Evolutionary conservation across 2,888 invertebrate species (phyloP).

Genomic region (Pollenia labialis): DNA sequence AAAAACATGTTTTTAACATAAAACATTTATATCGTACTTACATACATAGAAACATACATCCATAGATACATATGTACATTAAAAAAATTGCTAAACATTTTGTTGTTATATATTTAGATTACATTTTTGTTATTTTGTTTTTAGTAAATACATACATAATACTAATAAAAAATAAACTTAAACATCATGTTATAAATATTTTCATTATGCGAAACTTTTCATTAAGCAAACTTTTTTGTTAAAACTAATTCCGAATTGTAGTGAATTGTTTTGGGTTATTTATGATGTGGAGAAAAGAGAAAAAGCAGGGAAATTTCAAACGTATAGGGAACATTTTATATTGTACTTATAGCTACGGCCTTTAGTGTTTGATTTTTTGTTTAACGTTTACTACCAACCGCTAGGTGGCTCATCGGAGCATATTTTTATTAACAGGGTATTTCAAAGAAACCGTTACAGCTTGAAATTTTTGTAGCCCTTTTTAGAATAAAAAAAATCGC

Average conservation of each 20-base stretch:
- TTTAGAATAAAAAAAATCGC: too few relatives aligned
- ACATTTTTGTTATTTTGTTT: slow-evolving; percentile 50
- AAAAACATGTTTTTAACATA: slow-evolving; percentile 14
- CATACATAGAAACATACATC: slow-evolving; percentile 13
- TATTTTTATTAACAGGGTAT: neutral
- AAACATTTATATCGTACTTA: slow-evolving; percentile 1
- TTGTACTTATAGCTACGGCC: neutral
- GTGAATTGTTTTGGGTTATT: slow-evolving; percentile 45
- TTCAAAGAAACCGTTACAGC: neutral
- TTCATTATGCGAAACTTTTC: neutral
- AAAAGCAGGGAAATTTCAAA: neutral
- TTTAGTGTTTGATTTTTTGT: neutral
- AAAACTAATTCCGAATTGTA: slow-evolving; percentile 15
- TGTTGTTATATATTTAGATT: slow-evolving; percentile 48
- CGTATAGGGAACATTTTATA: neutral
- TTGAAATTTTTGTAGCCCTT: neutral
- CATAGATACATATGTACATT: slow-evolving; percentile 7
- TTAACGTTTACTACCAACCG: neutral
- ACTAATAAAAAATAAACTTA: slow-evolving; percentile 22
- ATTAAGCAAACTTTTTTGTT: neutral
- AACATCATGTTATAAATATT: slow-evolving; percentile 6
- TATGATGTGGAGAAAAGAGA: neutral
- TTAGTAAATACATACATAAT: slow-evolving; percentile 34
- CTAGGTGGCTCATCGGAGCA: neutral
- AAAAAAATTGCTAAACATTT: slow-evolving; percentile 40